Percentiles rank a stretch among this genome's conserved stretches.
Conservation (phyloP, 1,140 invertebrate genomes). For the Nilaparvata lugens region DNA sequence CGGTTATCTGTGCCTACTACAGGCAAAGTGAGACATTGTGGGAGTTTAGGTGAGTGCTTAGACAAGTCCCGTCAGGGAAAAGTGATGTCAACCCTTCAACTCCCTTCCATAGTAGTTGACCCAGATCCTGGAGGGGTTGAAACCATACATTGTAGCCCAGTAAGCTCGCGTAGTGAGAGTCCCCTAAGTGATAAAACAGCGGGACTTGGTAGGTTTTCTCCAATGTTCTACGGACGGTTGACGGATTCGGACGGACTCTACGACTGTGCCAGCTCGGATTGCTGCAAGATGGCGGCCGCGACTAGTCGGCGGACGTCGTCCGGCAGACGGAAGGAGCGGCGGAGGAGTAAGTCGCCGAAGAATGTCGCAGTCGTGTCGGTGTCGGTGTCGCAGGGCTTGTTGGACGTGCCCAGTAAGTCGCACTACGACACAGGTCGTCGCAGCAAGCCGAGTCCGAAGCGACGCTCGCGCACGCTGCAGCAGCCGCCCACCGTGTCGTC, state of each 20-base stretch:
- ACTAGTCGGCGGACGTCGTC: conserved; percentile 21
- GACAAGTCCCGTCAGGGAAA: conserved; percentile 35
- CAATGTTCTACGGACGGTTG: conserved; percentile 55
- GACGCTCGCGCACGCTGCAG: conserved; percentile 21
- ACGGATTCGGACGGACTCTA: conserved; percentile 68
- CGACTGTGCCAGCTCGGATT: conserved; percentile 64
- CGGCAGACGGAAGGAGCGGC: conserved; percentile 21
- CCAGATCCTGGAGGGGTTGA: conserved; percentile 39
- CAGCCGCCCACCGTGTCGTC: conserved; percentile 17
- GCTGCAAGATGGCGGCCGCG: conserved; percentile 29
- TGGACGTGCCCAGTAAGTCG: conserved; percentile 28
- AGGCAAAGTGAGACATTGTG: conserved; percentile 30
- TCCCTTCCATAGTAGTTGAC: conserved; percentile 53
- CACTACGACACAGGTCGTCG: conserved; percentile 7
- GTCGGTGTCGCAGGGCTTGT: conserved; percentile 15
- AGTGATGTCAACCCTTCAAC: conserved; percentile 41
- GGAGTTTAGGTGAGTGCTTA: conserved; percentile 38
- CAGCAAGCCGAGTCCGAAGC: conserved; percentile 27
- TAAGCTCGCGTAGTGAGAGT: conserved; percentile 65
- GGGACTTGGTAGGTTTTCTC: conserved; percentile 51
- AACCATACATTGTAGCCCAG: conserved; percentile 42
- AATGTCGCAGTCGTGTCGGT: not conserved
- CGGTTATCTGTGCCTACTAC: conserved; percentile 31
- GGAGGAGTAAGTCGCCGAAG: conserved; percentile 16
- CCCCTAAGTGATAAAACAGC: conserved; percentile 57